Conservation (phyloP, 2,888 invertebrate genomes). For the Drosophila quinaria region DNA sequence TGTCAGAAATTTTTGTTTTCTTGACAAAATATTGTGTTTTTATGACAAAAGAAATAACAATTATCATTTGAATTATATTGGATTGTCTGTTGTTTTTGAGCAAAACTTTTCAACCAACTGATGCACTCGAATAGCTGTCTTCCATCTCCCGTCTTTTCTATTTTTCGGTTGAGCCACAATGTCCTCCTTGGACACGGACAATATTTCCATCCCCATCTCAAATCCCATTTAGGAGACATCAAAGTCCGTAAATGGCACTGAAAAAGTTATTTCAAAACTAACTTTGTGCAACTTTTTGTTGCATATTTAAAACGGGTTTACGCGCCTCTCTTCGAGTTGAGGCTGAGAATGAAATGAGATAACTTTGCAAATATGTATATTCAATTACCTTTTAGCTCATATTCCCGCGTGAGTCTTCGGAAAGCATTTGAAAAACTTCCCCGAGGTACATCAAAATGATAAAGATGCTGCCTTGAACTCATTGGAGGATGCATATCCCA, state of each 20-base stretch:
- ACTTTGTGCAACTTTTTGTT: conserved; percentile 67
- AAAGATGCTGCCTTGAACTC: conserved; percentile 28
- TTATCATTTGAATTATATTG: conserved; percentile 65
- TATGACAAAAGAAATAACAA: conserved; percentile 53
- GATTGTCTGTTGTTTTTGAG: conserved; percentile 40
- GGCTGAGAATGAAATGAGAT: conserved; percentile 60
- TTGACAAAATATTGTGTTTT: conserved; percentile 18
- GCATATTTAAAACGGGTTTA: conserved; percentile 70
- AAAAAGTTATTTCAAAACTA: conserved; percentile 63
- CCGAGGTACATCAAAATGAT: conserved; percentile 46
- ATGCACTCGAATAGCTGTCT: conserved; percentile 18
- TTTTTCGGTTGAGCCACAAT: conserved; percentile 31
- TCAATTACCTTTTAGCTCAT: conserved; percentile 56
- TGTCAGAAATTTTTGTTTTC: conserved; percentile 1
- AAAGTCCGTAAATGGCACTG: conserved; percentile 42
- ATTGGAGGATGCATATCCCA: conserved; percentile 26
- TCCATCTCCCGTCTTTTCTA: conserved; percentile 3
- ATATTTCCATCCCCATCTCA: not conserved
- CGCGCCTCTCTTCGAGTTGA: conserved; percentile 23
- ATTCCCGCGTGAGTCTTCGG: conserved; percentile 16
- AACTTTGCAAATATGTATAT: conserved; percentile 73
- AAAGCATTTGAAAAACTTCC: conserved; percentile 58
- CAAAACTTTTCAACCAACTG: conserved; percentile 50
- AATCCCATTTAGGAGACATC: conserved; percentile 25
- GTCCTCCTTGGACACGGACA: conserved; percentile 24